Base-by-base conservation (phyloP, 2,888 invertebrate genomes). In the Timema podura region DNA sequence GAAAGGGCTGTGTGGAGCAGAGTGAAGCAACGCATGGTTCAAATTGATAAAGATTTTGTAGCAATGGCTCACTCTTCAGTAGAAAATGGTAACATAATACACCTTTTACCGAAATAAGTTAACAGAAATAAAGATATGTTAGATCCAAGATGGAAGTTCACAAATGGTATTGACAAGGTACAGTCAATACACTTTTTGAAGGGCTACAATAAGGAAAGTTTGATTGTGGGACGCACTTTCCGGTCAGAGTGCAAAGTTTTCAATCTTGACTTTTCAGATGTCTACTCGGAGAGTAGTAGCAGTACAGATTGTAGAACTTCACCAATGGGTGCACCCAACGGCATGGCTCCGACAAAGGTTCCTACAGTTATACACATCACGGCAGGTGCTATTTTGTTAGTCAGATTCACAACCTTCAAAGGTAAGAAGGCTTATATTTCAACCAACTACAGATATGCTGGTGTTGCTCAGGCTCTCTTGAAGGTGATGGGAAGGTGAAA, bases 11-110 rank as follows among this genome's bases (percentile, higher is more conserved):
- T 54, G 54, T 13, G 54, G 54, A 54, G n/a, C 5, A 54, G 9
- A 13, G 54, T 54, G 16, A 54, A 7, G 54, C 54, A 54, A 54
- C 54, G 2, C 54, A 54, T 8, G 54, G n/a, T 16, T 54, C 54
- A 54, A 2, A 54, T 30, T 54, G 54, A 16, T 11, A 16, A 54
- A 54, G 5, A 54, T 54, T 54, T 54, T 54, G 54, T 54, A 54
- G 10, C n/a, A 54, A 16, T 16, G n/a, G 2, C 54, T 54, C 54
- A 3, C 6, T 11, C n/a, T 54, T 54, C 6, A 8, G 54, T 54
- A 54, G 16, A n/a, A 54, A 54, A 54, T 11, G 54, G n/a, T 16
- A 54, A 54, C n/a, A 54, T 13, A 54, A 54, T 54, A 54, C 54
- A 54, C n/a, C n/a, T 54, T 54, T 54, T 16, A 54, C 54, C 54